phyloP scores from a whole-genome alignment of 2,888 invertebrate species.

The Nasonovia ribisnigri region DNA sequence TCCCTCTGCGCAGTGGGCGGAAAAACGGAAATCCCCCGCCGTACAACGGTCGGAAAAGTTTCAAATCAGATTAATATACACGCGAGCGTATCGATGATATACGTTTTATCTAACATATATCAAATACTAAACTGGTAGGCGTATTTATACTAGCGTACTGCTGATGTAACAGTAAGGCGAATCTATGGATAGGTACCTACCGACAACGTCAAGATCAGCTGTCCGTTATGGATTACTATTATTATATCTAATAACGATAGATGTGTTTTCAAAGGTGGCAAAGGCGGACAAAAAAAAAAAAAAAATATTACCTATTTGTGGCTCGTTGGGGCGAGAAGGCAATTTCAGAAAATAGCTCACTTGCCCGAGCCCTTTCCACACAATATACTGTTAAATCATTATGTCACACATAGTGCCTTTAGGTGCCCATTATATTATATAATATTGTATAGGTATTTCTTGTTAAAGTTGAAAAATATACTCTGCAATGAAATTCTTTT shows the following conservation, averaged over 20 bases:
- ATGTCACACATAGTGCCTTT: background rate
- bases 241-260: background rate
- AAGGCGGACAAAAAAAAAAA: background rate
- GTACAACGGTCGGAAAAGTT: background rate
- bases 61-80: background rate
- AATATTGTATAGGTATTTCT: background rate
- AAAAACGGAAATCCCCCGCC: background rate
- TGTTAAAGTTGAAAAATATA: background rate
- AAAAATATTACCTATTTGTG: background rate
- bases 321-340: background rate
- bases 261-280: background rate
- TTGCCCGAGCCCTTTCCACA: background rate
- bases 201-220: background rate
- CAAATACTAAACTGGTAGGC: background rate
- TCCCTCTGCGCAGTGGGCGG: background rate
- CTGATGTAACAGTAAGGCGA: background rate
- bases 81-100: background rate
- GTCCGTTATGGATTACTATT: background rate
- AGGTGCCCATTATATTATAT: background rate
- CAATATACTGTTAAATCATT: background rate
- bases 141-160: background rate
- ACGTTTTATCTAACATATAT: background rate
- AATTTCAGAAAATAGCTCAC: background rate
- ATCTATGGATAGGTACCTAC: background rate
- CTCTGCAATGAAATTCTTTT: background rate